phyloP scores from a whole-genome alignment of 2,888 invertebrate species.

The Lithodes maja region DNA sequence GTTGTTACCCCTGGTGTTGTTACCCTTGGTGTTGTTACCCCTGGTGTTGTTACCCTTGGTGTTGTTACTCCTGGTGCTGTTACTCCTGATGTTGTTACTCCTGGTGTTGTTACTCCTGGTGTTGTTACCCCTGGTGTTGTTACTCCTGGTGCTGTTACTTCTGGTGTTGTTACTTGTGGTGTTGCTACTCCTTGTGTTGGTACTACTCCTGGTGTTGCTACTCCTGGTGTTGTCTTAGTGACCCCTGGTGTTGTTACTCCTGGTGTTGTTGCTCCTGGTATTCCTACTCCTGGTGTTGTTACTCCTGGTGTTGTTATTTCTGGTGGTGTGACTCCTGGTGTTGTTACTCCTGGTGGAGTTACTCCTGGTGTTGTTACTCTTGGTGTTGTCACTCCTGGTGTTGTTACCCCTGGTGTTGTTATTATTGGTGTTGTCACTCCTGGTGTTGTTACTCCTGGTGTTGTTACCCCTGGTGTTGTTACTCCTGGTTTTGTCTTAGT shows the following conservation, averaged over 20 bases:
- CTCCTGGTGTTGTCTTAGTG: neutral
- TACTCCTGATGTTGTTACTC: too few species aligned
- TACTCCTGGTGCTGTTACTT: too few species aligned
- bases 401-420: neutral
- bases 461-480: too few species aligned
- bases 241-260: neutral
- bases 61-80: too few species aligned
- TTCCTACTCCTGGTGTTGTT: neutral
- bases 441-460: too few species aligned
- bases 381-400: neutral
- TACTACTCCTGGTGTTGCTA: neutral
- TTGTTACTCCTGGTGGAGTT: neutral
- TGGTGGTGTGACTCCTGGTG: neutral
- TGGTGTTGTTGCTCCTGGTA: neutral
- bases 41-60: too few species aligned
- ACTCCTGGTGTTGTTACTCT: neutral
- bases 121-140: too few species aligned
- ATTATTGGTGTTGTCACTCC: neutral
- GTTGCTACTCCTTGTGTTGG: neutral
- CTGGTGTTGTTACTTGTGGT: neutral
- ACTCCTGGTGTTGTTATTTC: neutral
- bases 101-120: too few species aligned
- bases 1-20: too few species aligned
- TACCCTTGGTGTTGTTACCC: too few species aligned
- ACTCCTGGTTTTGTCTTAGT: too few species aligned